Conservation (phyloP, 2,113 vertebrate species). For the Percina caprodes region DNA sequence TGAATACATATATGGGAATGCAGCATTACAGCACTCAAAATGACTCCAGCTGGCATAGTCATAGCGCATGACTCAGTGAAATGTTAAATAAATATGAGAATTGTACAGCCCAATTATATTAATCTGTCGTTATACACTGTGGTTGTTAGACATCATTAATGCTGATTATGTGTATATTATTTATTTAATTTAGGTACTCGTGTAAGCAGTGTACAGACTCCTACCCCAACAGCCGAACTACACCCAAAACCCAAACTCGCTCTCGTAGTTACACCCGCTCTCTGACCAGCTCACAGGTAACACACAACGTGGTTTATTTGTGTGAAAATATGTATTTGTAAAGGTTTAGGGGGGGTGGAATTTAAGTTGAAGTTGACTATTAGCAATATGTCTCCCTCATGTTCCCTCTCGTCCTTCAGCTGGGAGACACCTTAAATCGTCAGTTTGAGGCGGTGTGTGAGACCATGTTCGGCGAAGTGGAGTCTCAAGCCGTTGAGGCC, state of each 20-base stretch:
- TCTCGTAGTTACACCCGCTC: conserved; percentile 94
- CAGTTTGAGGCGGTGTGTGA: conserved; percentile 96
- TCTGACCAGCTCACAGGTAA: conserved; percentile 96
- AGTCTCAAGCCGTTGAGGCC: conserved; percentile 97
- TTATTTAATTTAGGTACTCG: conserved; percentile 79
- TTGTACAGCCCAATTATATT: background rate
- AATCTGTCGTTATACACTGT: background rate
- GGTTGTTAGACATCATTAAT: background rate
- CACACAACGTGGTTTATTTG: background rate
- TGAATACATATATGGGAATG: background rate
- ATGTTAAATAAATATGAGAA: background rate
- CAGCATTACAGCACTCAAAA: background rate
- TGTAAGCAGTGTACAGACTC: conserved; percentile 91
- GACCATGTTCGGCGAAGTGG: conserved; percentile 95
- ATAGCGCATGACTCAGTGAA: conserved; percentile 22
- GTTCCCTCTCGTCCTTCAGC: conserved; percentile 74
- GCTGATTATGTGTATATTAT: conserved; percentile 1
- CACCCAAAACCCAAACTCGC: conserved; percentile 91
- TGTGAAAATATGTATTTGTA: background rate
- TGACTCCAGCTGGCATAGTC: conserved; percentile 14
- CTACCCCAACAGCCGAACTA: conserved; percentile 89
- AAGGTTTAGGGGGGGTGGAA: too few relatives aligned
- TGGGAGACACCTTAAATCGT: conserved; percentile 93
- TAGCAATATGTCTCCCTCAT: background rate
- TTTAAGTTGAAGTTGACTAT: background rate